phyloP scores from a whole-genome alignment of 2,797 vertebrate genomes.

The Thunnus albacares region DNA sequence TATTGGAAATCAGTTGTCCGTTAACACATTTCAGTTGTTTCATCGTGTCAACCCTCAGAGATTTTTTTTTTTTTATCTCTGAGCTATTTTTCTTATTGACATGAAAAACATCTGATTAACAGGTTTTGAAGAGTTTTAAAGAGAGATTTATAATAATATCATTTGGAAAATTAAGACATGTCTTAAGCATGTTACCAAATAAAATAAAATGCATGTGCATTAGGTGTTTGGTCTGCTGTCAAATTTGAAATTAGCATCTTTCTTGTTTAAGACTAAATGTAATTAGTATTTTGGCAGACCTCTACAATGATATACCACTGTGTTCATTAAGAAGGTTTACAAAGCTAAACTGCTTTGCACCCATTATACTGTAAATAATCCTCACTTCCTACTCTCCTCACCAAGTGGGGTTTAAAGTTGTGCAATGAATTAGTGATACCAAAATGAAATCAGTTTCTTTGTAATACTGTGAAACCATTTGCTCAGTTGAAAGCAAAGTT shows the following conservation, averaged over 20 bases:
- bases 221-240: background rate
- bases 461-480: constrained; percentile 36
- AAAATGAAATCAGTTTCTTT: constrained; percentile 25
- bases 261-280: background rate
- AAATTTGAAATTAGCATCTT: background rate
- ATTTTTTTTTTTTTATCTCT: background rate
- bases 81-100: constrained; percentile 23
- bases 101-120: constrained; percentile 9
- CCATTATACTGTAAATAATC: constrained; percentile 47
- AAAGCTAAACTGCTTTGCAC: constrained; percentile 36
- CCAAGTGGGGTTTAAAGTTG: constrained; percentile 22
- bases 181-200: background rate
- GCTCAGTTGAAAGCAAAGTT: constrained; percentile 24
- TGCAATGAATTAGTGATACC: constrained; percentile 37
- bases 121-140: constrained; percentile 2
- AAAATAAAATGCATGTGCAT: background rate
- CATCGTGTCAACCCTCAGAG: constrained; percentile 36
- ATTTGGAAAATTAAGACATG: background rate
- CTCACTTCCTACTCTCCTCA: constrained; percentile 16
- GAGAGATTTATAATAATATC: background rate
- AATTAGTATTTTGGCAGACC: constrained; percentile 1
- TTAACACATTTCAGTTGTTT: constrained; percentile 52
- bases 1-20: constrained; percentile 66
- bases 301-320: constrained; percentile 17
- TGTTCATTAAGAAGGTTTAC: constrained; percentile 37